Evolutionary conservation across 2,113 vertebrate genomes (phyloP), one percentile per base, ranked within the genome.

Genomic region (Ornithorhynchus anatinus): DNA sequence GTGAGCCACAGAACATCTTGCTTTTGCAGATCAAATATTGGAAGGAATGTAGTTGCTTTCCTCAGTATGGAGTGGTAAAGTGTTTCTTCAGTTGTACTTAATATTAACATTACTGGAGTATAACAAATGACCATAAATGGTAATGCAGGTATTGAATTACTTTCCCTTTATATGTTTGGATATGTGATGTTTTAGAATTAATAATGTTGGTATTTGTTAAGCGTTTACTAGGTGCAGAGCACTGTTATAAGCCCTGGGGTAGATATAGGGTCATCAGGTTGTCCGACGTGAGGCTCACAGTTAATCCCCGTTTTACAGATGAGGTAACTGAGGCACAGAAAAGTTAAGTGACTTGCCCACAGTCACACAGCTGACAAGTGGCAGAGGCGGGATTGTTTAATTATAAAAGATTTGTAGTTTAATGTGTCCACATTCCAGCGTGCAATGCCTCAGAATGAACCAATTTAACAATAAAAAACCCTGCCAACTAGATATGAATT

Each of bases 371-470:
- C n/a, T n/a, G n/a, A n/a, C n/a, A n/a, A n/a, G n/a, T n/a, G n/a
- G n/a, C n/a, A n/a, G n/a, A n/a, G n/a, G n/a, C n/a, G n/a, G n/a
- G n/a, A n/a, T 31, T 80, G 45, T 59, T 64, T 70, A 75, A 77
- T 42, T 40, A 40, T 19, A 64, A 56, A 69, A 79, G 33, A 32
- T 8, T 73, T 66, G 59, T 45, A 39, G 59, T 35, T 90, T 8
- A 3, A 68, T 78, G 81, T 13, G 35, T 47, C 33, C 13, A 40
- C 36, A 42, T 68, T 63, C 39, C 81, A 0, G 43, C 65, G 79
- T 84, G 61, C 27, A 67, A 38, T 76, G 77, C 73, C 33, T 68
- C 44, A 77, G 75, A 76, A 62, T 65, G 75, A 80, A 58, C 61
- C 66, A 85, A 80, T 81, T 79, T 83, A 60, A 45, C 69, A 45